phyloP scores from a whole-genome alignment of 2,888 invertebrate genomes.

The Lamproptera curius region DNA sequence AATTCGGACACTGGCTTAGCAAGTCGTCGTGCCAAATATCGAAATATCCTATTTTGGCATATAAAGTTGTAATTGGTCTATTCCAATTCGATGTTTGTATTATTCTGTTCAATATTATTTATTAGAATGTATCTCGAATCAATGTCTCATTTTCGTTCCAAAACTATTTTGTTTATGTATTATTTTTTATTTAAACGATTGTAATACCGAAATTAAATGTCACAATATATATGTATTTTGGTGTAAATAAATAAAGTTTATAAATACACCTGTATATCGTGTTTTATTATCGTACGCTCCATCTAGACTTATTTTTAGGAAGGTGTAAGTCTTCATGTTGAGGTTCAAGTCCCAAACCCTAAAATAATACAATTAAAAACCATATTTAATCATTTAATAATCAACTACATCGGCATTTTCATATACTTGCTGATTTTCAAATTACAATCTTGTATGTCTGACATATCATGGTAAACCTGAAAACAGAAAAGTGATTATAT shows the following conservation, averaged over 20 bases:
- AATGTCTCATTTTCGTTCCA: slow-evolving; percentile 8
- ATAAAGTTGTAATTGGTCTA: neutral
- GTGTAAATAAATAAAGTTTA: slow-evolving; percentile 77
- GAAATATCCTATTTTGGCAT: slow-evolving; percentile 7
- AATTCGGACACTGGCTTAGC: neutral
- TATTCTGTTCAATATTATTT: neutral
- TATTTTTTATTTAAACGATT: slow-evolving; percentile 37
- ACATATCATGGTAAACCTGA: too few relatives aligned
- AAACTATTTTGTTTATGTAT: too few relatives aligned
- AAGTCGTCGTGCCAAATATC: slow-evolving; percentile 14
- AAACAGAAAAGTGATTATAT: too few relatives aligned
- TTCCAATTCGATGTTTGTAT: neutral
- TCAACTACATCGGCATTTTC: too few relatives aligned
- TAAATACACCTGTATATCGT: slow-evolving; percentile 67
- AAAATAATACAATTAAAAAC: too few relatives aligned
- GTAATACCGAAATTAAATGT: slow-evolving; percentile 55
- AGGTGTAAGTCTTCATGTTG: too few relatives aligned
- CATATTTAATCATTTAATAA: too few relatives aligned
- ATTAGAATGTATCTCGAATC: slow-evolving; percentile 28
- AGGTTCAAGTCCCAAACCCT: too few relatives aligned
- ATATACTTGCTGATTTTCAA: too few relatives aligned
- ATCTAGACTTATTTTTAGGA: too few relatives aligned
- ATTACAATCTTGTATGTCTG: too few relatives aligned
- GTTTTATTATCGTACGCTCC: slow-evolving; percentile 63
- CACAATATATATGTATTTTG: slow-evolving; percentile 70